Conservation (phyloP, 2,113 vertebrate genomes). For the Rousettus leschenaultii region DNA sequence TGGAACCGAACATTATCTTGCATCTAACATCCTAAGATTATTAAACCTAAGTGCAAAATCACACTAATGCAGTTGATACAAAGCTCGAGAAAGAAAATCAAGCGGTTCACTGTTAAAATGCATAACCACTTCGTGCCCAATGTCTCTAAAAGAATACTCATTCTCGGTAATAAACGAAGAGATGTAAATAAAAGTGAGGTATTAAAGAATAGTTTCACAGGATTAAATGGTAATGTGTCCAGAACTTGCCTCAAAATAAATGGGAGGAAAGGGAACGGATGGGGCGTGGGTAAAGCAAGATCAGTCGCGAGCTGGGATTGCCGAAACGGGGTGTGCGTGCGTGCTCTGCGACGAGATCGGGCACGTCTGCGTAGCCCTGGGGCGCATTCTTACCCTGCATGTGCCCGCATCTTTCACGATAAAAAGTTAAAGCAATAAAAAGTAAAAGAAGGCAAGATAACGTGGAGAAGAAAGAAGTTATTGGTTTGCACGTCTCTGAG, state of each 20-base stretch:
- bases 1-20: background rate
- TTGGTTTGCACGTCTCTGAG: background rate
- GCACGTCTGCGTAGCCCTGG: too few relatives aligned
- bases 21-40: background rate
- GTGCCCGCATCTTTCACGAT: background rate
- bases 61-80: background rate
- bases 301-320: background rate
- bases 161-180: background rate
- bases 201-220: background rate
- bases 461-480: background rate
- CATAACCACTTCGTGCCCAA: background rate
- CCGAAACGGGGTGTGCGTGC: background rate
- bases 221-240: background rate
- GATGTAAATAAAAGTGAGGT: background rate
- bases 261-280: background rate
- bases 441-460: background rate
- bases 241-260: background rate
- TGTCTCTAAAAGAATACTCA: slow-evolving; percentile 8
- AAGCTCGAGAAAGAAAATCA: slow-evolving; percentile 29
- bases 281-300: background rate
- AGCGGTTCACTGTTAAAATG: slow-evolving; percentile 7
- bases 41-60: slow-evolving; percentile 7
- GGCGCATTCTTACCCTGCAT: background rate
- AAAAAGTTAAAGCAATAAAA: background rate
- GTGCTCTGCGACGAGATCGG: too few relatives aligned